phyloP scores from a whole-genome alignment of 2,888 invertebrate genomes.

The Globia sparganii region DNA sequence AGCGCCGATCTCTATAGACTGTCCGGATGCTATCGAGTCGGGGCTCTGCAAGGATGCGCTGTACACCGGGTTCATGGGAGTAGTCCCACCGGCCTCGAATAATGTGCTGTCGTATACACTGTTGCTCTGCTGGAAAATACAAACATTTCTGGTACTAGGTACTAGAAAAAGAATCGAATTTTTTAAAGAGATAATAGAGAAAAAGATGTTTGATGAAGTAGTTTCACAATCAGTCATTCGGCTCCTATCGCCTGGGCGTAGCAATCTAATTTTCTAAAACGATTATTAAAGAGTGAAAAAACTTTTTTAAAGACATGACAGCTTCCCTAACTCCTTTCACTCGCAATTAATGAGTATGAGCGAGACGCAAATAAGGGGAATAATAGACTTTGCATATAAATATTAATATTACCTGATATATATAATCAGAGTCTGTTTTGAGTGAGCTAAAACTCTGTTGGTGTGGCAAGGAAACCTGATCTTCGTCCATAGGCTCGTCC shows the following conservation, averaged over 20 bases:
- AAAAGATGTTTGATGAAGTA: neutral
- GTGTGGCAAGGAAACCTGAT: slow-evolving; percentile 93
- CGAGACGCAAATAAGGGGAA: neutral
- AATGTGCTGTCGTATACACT: slow-evolving; percentile 93
- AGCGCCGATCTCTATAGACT: slow-evolving; percentile 84
- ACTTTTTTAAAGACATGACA: neutral
- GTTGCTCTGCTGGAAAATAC: slow-evolving; percentile 90
- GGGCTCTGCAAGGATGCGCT: slow-evolving; percentile 93
- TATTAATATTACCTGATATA: slow-evolving; percentile 91
- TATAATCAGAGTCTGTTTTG: slow-evolving; percentile 94
- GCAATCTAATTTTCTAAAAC: neutral
- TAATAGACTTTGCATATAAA: neutral
- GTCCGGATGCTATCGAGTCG: slow-evolving; percentile 92
- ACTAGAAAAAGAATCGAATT: neutral
- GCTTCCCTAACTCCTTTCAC: too few relatives aligned
- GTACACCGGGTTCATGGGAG: slow-evolving; percentile 92
- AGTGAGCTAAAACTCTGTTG: slow-evolving; percentile 94
- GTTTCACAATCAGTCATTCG: neutral
- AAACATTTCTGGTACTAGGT: slow-evolving; percentile 25
- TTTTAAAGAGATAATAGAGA: neutral
- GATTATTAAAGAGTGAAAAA: neutral
- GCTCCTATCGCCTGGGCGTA: neutral
- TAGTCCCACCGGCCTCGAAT: slow-evolving; percentile 92
- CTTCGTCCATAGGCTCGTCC: slow-evolving; percentile 94
- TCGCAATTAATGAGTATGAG: neutral